These are phyloP conservation scores for Maniola hyperantus DNA, from an alignment of 2,888 invertebrate genomes.

Conservation along the genomic window DNA sequence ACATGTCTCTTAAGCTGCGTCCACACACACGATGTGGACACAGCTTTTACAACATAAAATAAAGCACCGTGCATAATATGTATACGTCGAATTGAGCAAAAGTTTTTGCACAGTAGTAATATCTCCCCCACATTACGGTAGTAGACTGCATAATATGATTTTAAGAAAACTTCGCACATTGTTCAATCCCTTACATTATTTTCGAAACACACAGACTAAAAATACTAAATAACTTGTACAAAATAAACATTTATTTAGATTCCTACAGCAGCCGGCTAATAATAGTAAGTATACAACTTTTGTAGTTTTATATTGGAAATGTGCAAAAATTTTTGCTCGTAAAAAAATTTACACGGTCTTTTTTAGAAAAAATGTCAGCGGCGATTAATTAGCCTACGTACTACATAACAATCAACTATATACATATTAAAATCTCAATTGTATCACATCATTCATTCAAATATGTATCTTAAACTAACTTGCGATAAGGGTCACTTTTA, in stretches of 20 bases:
- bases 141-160: no score
- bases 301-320: not conserved
- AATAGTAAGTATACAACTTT: no score
- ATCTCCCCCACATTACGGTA: not conserved
- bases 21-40: not conserved
- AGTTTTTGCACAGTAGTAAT: slow-evolving; percentile 13
- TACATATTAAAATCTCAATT: slow-evolving; percentile 70
- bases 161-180: no score
- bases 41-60: not conserved
- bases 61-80: slow-evolving; percentile 26
- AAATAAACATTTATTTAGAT: not conserved
- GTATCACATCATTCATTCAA: slow-evolving; percentile 79
- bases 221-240: no score
- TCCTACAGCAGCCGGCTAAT: no score
- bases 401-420: slow-evolving; percentile 60
- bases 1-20: slow-evolving; percentile 11
- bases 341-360: slow-evolving; percentile 13
- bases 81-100: slow-evolving; percentile 18
- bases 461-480: slow-evolving; percentile 58
- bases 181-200: no score
- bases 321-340: slow-evolving; percentile 12
- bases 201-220: no score
- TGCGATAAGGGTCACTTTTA: slow-evolving; percentile 41
- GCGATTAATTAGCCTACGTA: slow-evolving; percentile 47
- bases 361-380: slow-evolving; percentile 29